Percentiles rank a stretch among this genome's conserved stretches.
These are phyloP conservation scores for Monochamus saltuarius DNA, from an alignment of 1,140 invertebrate genomes.

Conservation along the genomic window DNA sequence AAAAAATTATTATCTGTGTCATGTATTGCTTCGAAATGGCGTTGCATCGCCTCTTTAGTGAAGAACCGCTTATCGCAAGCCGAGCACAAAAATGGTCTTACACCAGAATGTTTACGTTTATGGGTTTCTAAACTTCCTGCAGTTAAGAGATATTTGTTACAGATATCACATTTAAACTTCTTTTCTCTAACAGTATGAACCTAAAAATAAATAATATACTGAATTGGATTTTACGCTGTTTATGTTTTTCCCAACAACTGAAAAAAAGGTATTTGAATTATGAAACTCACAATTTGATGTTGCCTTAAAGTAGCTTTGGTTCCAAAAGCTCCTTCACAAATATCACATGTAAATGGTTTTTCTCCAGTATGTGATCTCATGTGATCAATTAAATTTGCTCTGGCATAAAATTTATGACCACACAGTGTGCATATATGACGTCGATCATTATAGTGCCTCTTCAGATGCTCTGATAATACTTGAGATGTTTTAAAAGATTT, in stretches of 20 bases:
- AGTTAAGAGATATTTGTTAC: conserved; percentile 20
- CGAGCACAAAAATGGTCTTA: conserved; percentile 26
- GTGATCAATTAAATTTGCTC: conserved; percentile 53
- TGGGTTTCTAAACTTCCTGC: conserved; percentile 27
- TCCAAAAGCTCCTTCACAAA: conserved; percentile 6
- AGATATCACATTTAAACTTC: conserved; percentile 26
- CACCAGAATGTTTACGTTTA: conserved; percentile 22
- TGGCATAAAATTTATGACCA: conserved; percentile 54
- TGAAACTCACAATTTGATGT: conserved; percentile 20
- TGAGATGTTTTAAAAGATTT: conserved; percentile 54
- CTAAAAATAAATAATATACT: conserved; percentile 10
- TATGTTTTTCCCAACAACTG: too few relatives aligned
- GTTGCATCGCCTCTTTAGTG: conserved; percentile 29
- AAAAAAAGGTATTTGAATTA: too few relatives aligned
- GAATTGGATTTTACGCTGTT: too few relatives aligned
- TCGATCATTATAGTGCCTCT: conserved; percentile 55
- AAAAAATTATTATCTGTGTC: conserved; percentile 28
- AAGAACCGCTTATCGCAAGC: conserved; percentile 25
- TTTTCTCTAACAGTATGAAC: conserved; percentile 26
- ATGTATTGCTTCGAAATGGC: conserved; percentile 27
- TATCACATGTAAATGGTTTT: too few relatives aligned
- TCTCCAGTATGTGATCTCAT: conserved; percentile 37
- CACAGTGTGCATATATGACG: conserved; percentile 55
- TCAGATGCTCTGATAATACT: conserved; percentile 41
- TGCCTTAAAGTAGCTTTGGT: conserved; percentile 24